phyloP scores from a whole-genome alignment of 1,140 invertebrate genomes.

The Pogonus chalceus region DNA sequence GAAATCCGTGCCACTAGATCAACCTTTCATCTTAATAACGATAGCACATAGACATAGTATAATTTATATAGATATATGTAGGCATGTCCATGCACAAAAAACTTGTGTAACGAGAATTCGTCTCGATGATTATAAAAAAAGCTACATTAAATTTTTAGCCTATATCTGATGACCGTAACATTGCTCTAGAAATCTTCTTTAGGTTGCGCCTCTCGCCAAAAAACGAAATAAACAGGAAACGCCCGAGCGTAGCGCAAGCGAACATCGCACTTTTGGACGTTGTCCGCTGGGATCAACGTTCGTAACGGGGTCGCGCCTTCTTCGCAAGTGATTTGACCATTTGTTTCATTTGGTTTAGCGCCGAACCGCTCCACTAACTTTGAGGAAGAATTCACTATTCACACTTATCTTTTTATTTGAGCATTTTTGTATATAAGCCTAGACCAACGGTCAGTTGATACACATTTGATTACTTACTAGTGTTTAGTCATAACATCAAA shows the following conservation, averaged over 20 bases:
- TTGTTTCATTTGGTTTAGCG: background rate
- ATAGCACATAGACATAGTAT: slow-evolving; percentile 5
- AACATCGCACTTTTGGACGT: background rate
- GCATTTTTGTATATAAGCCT: slow-evolving; percentile 4
- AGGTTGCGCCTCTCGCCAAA: background rate
- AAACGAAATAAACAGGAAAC: background rate
- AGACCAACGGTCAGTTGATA: slow-evolving; percentile 4
- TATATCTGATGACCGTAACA: slow-evolving; percentile 5
- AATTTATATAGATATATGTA: no score
- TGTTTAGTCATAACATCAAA: slow-evolving; percentile 10
- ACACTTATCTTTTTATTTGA: background rate
- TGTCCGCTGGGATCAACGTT: background rate
- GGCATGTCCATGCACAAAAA: background rate
- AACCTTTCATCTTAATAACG: slow-evolving; percentile 6
- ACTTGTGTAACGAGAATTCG: background rate
- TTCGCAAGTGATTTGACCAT: slow-evolving; percentile 7
- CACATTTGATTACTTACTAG: background rate
- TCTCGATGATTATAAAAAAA: background rate
- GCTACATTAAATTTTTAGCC: background rate
- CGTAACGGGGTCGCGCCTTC: slow-evolving; percentile 1
- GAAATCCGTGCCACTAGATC: slow-evolving; percentile 4
- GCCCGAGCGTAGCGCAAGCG: background rate
- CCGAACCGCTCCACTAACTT: slow-evolving; percentile 3
- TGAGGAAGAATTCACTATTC: slow-evolving; percentile 4
- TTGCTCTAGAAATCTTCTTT: slow-evolving; percentile 5